Base-by-base conservation (phyloP, 2,113 vertebrate genomes). In the Pelobates fuscus region DNA sequence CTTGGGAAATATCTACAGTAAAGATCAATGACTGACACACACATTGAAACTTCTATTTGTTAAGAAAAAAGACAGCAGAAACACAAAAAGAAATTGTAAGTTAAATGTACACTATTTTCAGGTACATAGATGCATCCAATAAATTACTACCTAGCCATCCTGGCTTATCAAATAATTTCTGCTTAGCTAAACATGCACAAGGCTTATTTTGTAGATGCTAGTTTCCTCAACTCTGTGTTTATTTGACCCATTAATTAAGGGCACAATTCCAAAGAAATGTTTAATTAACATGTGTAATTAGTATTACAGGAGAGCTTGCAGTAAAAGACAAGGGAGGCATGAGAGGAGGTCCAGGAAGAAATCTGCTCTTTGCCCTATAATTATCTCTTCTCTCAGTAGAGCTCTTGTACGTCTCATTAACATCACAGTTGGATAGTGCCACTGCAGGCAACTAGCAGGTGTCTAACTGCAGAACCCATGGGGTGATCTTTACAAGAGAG, bases 231-330 rank as follows among this genome's bases (percentile, higher is more conserved):
- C 84, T 86, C 85, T 78, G 84, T 84, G 75, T 87, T 89, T 87
- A 83, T 82, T 63, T 87, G 87, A 89, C 84, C 84, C 85, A 74
- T 83, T 86, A 87, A 83, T 79, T 73, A 86, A 89, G 84, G 82
- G 77, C 78, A 87, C 80, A 80, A 87, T 87, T 82, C 80, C 83
- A 84, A 86, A 88, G 82, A 89, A 87, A 86, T 87, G 82, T 86
- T 89, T 89, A 90, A 91, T 91, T 91, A 89, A 85, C 85, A 84
- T 83, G 83, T 84, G 81, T 81, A 86, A 87, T 88, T 88, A 84
- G 79, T 84, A 77, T 85, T 87, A 89, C 77, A 88, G 88, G 88
- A 84, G 70, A 85, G 77, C 71, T 78, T 84, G 82, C 76, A 80
- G 84, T 83, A 82, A 79, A 80, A 76, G 80, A 69, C 78, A 82